Evolutionary conservation across 2,113 vertebrate genomes (phyloP).

Genomic region (Ictalurus punctatus): DNA sequence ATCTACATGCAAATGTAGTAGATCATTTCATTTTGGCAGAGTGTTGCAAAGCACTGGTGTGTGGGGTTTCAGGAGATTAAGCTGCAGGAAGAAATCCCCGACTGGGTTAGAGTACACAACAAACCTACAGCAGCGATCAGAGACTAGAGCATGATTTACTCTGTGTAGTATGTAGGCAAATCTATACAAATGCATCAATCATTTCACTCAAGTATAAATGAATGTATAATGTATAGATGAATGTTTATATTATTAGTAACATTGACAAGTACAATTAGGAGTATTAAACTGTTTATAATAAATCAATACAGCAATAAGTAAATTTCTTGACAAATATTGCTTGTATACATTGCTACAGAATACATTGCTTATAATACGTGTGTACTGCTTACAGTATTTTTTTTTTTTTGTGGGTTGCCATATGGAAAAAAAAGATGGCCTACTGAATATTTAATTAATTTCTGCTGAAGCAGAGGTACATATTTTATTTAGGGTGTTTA

Average conservation of each 20-base stretch:
- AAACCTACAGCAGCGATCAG: neutral
- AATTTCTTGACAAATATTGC: neutral
- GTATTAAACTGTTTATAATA: neutral
- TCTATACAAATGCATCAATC: neutral
- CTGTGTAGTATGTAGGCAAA: slow-evolving; percentile 4
- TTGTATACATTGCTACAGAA: neutral
- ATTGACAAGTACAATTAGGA: neutral
- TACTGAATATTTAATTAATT: neutral
- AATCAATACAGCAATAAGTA: neutral
- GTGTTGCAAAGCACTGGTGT: slow-evolving; percentile 14
- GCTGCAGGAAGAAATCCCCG: slow-evolving; percentile 26
- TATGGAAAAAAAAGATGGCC: neutral
- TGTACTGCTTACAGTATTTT: neutral
- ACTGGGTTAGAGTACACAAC: slow-evolving; percentile 23
- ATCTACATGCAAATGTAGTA: neutral
- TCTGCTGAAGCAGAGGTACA: neutral
- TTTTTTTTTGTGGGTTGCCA: no score
- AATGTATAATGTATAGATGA: neutral
- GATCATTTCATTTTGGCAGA: slow-evolving; percentile 17
- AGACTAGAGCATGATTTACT: slow-evolving; percentile 19
- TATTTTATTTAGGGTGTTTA: neutral
- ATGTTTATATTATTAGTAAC: neutral
- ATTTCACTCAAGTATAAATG: slow-evolving; percentile 3
- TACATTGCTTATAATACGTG: neutral
- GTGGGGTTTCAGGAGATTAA: slow-evolving; percentile 30